Base-by-base conservation (phyloP, 2,113 vertebrate genomes). In the Pollachius pollachius region DNA sequence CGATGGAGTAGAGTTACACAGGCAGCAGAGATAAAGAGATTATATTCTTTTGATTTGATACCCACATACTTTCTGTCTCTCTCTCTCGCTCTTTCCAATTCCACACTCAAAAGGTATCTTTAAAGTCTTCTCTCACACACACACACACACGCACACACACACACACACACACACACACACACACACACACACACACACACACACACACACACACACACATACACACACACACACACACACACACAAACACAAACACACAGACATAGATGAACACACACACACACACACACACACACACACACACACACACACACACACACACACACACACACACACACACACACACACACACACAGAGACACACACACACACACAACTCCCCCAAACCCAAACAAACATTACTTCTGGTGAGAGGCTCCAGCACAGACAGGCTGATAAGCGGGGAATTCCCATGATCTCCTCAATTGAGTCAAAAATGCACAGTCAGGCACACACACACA, bases 321-420 rank as follows among this genome's bases (percentile, higher is more conserved):
- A 48, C 41, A 48, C 41, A 48, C 41, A 48, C 41, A 48, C 41
- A 48, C 41, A 13, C 41, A 19, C 58, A 19, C 58, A 18, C 58
- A 60, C 58, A 19, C 58, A 3, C 58, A 19, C 58, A 19, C 21
- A 5, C 11, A 8, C 58, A 18, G 5, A 18, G 7, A 18, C n/a
- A n/a, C 57, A 17, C 18, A 7, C 57, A 13, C 21, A 1, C 21
- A 12, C 59, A 19, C 59, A 19, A 12, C 75, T 64, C 15, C 73
- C 63, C 16, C 62, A 82, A 87, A 87, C 79, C 79, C 75, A 88
- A 89, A 87, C 83, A 90, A 80, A 73, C 75, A 74, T 71, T 52
- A 81, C 27, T 16, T 58, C 72, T 68, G 16, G 30, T 64, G 80
- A 82, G 67, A 75, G 67, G 81, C 81, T 87, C 85, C 83, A 88